Conservation (phyloP, 2,888 invertebrate genomes). For the Sussaba pulchella region DNA sequence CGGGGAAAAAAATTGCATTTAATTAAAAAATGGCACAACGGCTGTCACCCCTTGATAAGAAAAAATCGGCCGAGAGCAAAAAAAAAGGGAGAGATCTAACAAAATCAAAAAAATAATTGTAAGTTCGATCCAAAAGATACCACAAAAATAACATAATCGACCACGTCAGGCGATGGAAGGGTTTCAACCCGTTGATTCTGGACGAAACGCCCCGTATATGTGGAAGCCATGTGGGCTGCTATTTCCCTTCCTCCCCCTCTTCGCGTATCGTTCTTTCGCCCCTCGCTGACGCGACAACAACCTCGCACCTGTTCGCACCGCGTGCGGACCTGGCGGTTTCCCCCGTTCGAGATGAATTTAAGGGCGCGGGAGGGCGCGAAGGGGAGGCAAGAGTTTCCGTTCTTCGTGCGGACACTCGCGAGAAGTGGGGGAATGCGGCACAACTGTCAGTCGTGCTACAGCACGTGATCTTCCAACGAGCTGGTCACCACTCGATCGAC, state of each 20-base stretch:
- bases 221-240: constrained; percentile 41
- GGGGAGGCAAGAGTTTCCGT: constrained; percentile 56
- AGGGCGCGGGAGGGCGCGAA: not conserved
- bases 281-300: constrained; percentile 50
- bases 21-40: too few species aligned
- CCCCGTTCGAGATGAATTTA: not conserved
- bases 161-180: too few species aligned
- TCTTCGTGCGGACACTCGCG: constrained; percentile 27
- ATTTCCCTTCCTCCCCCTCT: constrained; percentile 24
- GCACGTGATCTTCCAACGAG: constrained; percentile 60
- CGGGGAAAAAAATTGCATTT: too few species aligned
- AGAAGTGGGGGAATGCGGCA: constrained; percentile 48
- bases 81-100: too few species aligned
- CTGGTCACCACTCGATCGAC: constrained; percentile 30
- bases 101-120: too few species aligned
- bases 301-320: constrained; percentile 74
- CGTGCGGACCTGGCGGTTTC: constrained; percentile 56
- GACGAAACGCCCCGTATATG: too few species aligned
- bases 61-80: too few species aligned
- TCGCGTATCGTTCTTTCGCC: constrained; percentile 6
- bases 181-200: too few species aligned
- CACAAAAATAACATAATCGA: too few species aligned
- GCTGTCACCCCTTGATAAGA: too few species aligned
- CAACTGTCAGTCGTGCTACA: constrained; percentile 63
- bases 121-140: too few species aligned